Evolutionary conservation across 2,888 invertebrate species (phyloP).

Genomic region (Oscheius onirici): DNA sequence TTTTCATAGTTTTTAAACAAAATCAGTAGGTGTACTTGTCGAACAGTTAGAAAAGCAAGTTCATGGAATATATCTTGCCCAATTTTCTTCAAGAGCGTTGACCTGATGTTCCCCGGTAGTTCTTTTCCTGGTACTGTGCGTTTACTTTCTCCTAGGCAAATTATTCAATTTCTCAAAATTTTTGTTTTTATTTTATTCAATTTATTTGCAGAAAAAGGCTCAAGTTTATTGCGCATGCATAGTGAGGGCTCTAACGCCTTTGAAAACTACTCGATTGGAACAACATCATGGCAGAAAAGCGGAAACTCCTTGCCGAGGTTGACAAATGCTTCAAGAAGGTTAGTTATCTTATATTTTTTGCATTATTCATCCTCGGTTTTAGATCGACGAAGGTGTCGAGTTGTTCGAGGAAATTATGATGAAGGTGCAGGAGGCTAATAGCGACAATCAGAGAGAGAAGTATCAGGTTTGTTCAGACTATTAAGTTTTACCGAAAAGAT

Average conservation of each 20-base stretch:
- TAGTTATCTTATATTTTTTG: neutral
- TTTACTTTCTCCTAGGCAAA: neutral
- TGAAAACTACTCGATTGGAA: constrained; percentile 5
- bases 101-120: too few species aligned
- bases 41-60: too few species aligned
- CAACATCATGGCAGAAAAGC: constrained; percentile 67
- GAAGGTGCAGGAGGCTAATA: constrained; percentile 70
- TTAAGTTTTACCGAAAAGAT: neutral
- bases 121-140: too few species aligned
- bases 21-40: too few species aligned
- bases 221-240: too few species aligned
- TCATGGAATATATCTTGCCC: too few species aligned
- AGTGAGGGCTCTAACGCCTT: neutral
- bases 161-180: neutral
- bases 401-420: constrained; percentile 70
- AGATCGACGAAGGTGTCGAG: constrained; percentile 71
- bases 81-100: too few species aligned
- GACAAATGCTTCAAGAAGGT: constrained; percentile 71
- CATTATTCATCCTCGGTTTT: constrained; percentile 30
- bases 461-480: constrained; percentile 46
- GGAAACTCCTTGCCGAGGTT: constrained; percentile 69
- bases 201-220: constrained; percentile 2
- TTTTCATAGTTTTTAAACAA: too few species aligned
- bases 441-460: constrained; percentile 71
- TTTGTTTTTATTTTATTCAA: neutral